Evolutionary conservation across 2,797 vertebrate species (phyloP).

Genomic region (Manis javanica): DNA sequence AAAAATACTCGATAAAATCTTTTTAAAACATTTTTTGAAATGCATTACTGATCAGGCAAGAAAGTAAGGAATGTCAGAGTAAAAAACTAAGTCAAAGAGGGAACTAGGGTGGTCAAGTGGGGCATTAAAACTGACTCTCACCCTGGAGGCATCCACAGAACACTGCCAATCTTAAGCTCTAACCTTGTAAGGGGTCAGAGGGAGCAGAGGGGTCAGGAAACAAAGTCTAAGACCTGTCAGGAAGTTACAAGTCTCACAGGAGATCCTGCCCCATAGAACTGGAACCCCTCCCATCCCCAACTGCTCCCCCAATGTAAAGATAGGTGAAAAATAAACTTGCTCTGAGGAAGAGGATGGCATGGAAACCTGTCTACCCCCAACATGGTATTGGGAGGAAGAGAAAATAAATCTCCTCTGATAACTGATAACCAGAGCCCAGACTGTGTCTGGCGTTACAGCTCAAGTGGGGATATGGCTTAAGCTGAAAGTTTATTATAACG

Average conservation of each 20-base stretch:
- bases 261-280: neutral
- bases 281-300: neutral
- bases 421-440: neutral
- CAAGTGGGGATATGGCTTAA: neutral
- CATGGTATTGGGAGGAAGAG: neutral
- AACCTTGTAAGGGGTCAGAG: neutral
- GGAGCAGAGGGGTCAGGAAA: neutral
- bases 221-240: neutral
- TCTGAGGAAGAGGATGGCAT: neutral
- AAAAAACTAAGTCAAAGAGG: conserved; percentile 36
- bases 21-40: conserved; percentile 47
- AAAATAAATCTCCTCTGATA: neutral
- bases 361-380: neutral
- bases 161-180: neutral
- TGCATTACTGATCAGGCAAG: neutral
- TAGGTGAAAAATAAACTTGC: neutral
- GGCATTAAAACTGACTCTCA: neutral
- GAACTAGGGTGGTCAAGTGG: neutral
- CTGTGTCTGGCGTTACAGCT: neutral
- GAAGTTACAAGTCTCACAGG: neutral
- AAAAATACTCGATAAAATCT: conserved; percentile 13
- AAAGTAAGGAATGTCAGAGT: neutral
- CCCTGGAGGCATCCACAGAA: neutral
- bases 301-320: neutral
- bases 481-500: neutral